phyloP scores from a whole-genome alignment of 2,797 vertebrate genomes.

The Ficedula albicollis region DNA sequence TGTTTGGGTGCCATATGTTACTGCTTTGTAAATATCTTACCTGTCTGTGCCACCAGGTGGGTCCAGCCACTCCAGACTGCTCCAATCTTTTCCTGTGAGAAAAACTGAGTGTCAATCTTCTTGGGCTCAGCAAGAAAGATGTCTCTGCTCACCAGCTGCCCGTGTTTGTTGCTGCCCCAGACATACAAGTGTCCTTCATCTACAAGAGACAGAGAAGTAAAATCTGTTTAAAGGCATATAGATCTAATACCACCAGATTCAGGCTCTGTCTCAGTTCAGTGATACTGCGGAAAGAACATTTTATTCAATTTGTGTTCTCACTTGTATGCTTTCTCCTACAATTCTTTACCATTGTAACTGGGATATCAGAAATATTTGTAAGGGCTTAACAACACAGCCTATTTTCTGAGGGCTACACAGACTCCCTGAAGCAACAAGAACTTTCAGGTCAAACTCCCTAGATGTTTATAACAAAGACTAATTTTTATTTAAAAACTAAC shows the following conservation, averaged over 20 bases:
- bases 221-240: not conserved
- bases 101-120: conserved; percentile 73
- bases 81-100: conserved; percentile 80
- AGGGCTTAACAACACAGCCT: not conserved
- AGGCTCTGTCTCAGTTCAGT: not conserved
- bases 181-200: conserved; percentile 85
- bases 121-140: conserved; percentile 79
- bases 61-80: conserved; percentile 92
- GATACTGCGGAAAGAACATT: not conserved
- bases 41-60: conserved; percentile 87
- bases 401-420: not conserved
- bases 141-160: conserved; percentile 81
- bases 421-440: not conserved
- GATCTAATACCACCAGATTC: not conserved
- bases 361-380: not conserved
- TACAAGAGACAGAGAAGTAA: conserved; percentile 41
- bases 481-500: not conserved
- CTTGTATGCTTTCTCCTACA: not conserved
- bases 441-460: not conserved
- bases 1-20: not conserved
- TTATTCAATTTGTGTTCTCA: not conserved
- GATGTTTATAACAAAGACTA: not conserved
- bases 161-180: conserved; percentile 92
- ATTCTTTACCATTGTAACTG: not conserved
- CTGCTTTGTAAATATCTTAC: conserved; percentile 67